phyloP scores from a whole-genome alignment of 2,113 vertebrate species.

The Elephas maximus region DNA sequence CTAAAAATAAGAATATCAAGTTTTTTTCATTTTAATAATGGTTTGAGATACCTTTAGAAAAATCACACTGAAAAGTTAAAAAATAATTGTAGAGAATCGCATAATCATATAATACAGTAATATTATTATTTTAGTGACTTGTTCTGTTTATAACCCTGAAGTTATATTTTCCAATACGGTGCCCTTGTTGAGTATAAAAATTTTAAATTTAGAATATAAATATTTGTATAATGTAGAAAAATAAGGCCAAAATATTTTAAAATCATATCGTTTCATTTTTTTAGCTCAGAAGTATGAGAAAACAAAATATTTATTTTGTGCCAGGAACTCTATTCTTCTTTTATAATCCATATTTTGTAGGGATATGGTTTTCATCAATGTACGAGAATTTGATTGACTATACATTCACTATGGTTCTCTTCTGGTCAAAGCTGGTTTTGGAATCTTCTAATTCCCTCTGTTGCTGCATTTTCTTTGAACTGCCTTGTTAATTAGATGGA shows the following conservation, averaged over 20 bases:
- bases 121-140: slow-evolving; percentile 41
- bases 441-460: slow-evolving; percentile 12
- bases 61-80: slow-evolving; percentile 47
- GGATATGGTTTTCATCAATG: slow-evolving; percentile 1
- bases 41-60: slow-evolving; percentile 55
- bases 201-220: slow-evolving; percentile 29
- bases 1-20: slow-evolving; percentile 63
- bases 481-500: background rate
- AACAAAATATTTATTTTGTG: slow-evolving; percentile 36
- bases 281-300: background rate
- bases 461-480: slow-evolving; percentile 25
- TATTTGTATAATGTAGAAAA: slow-evolving; percentile 45
- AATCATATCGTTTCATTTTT: slow-evolving; percentile 57
- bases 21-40: slow-evolving; percentile 62
- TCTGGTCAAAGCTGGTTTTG: slow-evolving; percentile 3
- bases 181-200: background rate
- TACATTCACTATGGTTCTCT: background rate
- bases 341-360: background rate
- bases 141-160: slow-evolving; percentile 47
- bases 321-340: background rate
- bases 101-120: slow-evolving; percentile 27
- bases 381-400: background rate
- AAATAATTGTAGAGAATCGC: slow-evolving; percentile 62
- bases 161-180: background rate
- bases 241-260: slow-evolving; percentile 43